Conservation (phyloP, 2,888 invertebrate genomes). For the Diarsia mendica region DNA sequence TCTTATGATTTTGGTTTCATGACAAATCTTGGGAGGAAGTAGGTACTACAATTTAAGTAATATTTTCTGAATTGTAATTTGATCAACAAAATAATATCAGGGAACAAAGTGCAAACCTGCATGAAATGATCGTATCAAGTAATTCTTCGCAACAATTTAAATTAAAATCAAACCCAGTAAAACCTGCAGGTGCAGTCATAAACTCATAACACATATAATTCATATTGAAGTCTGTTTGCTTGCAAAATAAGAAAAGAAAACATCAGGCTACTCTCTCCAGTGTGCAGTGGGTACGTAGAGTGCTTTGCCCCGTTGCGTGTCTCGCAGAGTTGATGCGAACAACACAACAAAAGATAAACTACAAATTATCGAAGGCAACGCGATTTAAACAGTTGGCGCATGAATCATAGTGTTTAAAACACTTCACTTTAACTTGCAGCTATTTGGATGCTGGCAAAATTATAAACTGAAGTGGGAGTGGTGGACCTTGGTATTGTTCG, state of each 20-base stretch:
- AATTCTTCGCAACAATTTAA: background rate
- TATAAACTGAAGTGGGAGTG: constrained; percentile 36
- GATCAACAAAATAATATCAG: background rate
- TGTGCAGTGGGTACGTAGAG: constrained; percentile 7
- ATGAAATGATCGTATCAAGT: background rate
- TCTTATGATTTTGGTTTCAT: background rate
- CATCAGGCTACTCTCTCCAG: background rate
- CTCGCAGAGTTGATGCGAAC: constrained; percentile 19
- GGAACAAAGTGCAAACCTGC: background rate
- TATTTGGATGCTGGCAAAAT: constrained; percentile 17
- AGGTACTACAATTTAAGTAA: background rate
- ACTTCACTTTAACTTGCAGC: constrained; percentile 13
- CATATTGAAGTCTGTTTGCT: constrained; percentile 5
- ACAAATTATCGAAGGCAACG: constrained; percentile 57
- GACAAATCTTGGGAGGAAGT: background rate
- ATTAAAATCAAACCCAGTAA: constrained; percentile 11
- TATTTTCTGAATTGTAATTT: background rate
- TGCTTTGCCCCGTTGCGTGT: constrained; percentile 44
- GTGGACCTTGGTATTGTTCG: constrained; percentile 5
- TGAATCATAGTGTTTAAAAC: constrained; percentile 48
- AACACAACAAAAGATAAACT: constrained; percentile 49
- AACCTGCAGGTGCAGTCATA: constrained; percentile 7
- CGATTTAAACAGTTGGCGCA: constrained; percentile 48
- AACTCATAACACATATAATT: constrained; percentile 3
- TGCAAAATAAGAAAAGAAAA: constrained; percentile 7